Base-by-base conservation (phyloP, 2,113 vertebrate genomes). In the Peromyscus maniculatus region DNA sequence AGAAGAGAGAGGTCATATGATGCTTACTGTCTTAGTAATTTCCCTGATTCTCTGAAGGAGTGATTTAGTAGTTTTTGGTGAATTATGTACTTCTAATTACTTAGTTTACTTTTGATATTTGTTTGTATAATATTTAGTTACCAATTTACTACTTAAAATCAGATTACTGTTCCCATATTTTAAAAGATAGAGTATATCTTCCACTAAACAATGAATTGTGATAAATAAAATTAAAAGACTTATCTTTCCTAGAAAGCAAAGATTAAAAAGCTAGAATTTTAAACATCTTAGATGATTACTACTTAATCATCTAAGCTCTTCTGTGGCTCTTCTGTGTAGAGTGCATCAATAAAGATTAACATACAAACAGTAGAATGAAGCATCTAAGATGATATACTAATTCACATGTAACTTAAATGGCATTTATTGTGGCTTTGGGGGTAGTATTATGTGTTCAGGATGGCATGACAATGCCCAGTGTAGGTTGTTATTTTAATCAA, bases 31-130 rank as follows among this genome's bases (percentile, higher is more conserved):
- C 8, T 93, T 64, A 84, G 15, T 15, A 93, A 90, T 97, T 97
- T 98, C 87, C 49, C 67, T 79, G 17, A 83, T 93, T 96, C 96
- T 91, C 43, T 97, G 59, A 95, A 94, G 94, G 89, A 39, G 8
- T 83, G 82, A 97, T 96, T 97, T 97, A 97, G 93, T 64, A 91
- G 10, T 55, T 93, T 92, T 91, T 91, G 15, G 3, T 88, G 9
- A 79, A 24, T 66, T 11, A 33, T 91, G 55, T 94, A 84, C 66
- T 93, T 95, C 62, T 96, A 78, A 15, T 74, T 66, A 80, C 1
- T 49, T 80, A 79, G 52, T 55, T 96, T 88, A 91, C 55, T 80
- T 97, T 24, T 16, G 83, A 6, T 74, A 93, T 33, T 87, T 89
- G 66, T 83, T 66, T 97, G n/a, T 22, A 39, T 31, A 83, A 87